Conservation (phyloP, 2,888 invertebrate species). For the Diarsia dahlii region DNA sequence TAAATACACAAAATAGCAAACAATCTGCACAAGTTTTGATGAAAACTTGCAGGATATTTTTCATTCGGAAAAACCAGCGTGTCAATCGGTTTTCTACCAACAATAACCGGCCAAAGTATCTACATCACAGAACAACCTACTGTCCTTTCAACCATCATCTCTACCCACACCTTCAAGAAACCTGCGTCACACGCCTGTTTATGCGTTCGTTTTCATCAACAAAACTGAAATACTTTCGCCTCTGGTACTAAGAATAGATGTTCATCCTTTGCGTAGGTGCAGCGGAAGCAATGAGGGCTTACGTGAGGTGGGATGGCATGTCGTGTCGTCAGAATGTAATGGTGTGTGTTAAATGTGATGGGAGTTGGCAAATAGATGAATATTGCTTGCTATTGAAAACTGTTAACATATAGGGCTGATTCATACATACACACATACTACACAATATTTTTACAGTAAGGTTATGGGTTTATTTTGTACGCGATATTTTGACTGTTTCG, state of each 20-base stretch:
- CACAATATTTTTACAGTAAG: too few species aligned
- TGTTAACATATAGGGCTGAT: background rate
- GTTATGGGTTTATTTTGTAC: too few species aligned
- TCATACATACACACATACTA: too few species aligned
- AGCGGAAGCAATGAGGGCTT: slow-evolving; percentile 15
- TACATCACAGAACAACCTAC: background rate
- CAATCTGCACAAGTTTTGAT: background rate
- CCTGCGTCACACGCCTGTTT: background rate
- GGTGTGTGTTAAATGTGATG: background rate
- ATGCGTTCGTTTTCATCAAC: slow-evolving; percentile 3
- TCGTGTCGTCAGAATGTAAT: slow-evolving; percentile 7
- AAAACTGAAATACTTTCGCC: background rate
- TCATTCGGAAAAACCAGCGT: background rate
- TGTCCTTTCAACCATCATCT: background rate
- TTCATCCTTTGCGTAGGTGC: background rate
- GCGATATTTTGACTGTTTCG: too few species aligned
- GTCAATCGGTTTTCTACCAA: background rate
- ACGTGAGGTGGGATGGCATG: background rate
- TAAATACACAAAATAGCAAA: too few species aligned
- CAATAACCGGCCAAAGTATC: background rate
- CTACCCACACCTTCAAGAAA: background rate
- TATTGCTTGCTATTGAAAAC: background rate
- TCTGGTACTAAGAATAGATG: slow-evolving; percentile 9
- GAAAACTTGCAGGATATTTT: background rate
- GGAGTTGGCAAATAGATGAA: slow-evolving; percentile 7